Percentiles rank a stretch among this genome's conserved stretches.
Conservation (phyloP, 1,140 invertebrate genomes). For the Aphidius ervi region DNA sequence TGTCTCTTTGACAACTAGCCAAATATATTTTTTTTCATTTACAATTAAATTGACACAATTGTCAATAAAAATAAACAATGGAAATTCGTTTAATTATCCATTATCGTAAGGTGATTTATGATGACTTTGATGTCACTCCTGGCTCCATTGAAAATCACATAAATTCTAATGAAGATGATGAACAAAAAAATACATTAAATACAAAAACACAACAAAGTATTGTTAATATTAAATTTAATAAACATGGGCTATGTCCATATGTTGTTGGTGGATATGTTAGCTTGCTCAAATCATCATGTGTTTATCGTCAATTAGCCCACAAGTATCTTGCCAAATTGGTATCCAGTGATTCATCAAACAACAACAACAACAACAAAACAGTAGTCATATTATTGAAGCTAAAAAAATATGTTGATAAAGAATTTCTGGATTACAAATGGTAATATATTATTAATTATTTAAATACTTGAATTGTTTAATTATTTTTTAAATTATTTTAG, state of each 20-base stretch:
- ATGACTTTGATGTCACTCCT: slow-evolving; percentile 25
- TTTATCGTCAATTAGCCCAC: slow-evolving; percentile 34
- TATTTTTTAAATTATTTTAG: slow-evolving; percentile 31
- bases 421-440: slow-evolving; percentile 67
- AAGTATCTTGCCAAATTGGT: slow-evolving; percentile 24
- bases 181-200: not conserved
- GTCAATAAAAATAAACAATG: slow-evolving; percentile 22
- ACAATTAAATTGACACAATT: no score
- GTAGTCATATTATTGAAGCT: slow-evolving; percentile 38
- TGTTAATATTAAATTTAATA: slow-evolving; percentile 27
- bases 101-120: slow-evolving; percentile 25
- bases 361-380: slow-evolving; percentile 4
- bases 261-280: slow-evolving; percentile 37
- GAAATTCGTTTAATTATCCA: slow-evolving; percentile 29
- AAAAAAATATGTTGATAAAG: slow-evolving; percentile 49
- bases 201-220: slow-evolving; percentile 4
- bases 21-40: no score
- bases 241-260: slow-evolving; percentile 37
- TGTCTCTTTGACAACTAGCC: no score
- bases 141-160: slow-evolving; percentile 15
- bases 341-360: not conserved
- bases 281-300: slow-evolving; percentile 28
- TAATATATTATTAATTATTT: slow-evolving; percentile 38
- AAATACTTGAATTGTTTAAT: slow-evolving; percentile 16
- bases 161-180: slow-evolving; percentile 1